A percentile compares a stretch with the other conserved stretches of the same genome.
Conservation (phyloP, 2,888 invertebrate species). For the Sussaba pulchella region DNA sequence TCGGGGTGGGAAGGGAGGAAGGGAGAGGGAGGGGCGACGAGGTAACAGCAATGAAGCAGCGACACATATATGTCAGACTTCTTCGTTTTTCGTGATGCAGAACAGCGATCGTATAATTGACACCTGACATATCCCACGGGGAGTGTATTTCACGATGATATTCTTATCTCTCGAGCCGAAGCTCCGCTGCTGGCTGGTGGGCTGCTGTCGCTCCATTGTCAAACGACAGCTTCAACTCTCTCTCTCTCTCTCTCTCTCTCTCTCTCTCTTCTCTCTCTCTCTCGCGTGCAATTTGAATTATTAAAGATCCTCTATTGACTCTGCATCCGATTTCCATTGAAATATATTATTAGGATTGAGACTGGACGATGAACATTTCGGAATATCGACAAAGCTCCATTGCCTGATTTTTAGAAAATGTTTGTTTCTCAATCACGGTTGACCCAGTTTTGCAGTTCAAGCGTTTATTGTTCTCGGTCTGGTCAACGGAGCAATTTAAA, state of each 20-base stretch:
- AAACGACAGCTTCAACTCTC: constrained; percentile 1
- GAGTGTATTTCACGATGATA: constrained; percentile 42
- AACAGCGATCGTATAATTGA: constrained; percentile 48
- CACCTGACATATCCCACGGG: constrained; percentile 49
- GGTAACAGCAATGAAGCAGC: constrained; percentile 17
- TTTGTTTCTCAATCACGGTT: not conserved
- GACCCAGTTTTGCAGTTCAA: not conserved
- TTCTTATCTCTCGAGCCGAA: constrained; percentile 37
- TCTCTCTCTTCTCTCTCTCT: not conserved
- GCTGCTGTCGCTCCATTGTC: constrained; percentile 32
- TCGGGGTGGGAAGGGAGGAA: too few species aligned
- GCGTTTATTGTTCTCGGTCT: too few species aligned
- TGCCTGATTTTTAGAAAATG: not conserved
- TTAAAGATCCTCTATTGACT: constrained; percentile 29
- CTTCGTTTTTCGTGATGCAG: constrained; percentile 13
- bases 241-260: not conserved
- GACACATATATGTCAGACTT: constrained; percentile 7
- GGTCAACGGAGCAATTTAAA: too few species aligned
- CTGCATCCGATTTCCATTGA: constrained; percentile 27
- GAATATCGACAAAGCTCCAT: not conserved
- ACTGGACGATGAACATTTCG: not conserved
- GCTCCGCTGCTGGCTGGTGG: not conserved
- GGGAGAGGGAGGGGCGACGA: not conserved
- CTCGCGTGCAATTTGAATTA: constrained; percentile 28
- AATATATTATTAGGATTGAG: not conserved